Evolutionary conservation across 2,797 vertebrate genomes (phyloP), one percentile per base, ranked within the genome.

Genomic region (Rhinatrema bivittatum): DNA sequence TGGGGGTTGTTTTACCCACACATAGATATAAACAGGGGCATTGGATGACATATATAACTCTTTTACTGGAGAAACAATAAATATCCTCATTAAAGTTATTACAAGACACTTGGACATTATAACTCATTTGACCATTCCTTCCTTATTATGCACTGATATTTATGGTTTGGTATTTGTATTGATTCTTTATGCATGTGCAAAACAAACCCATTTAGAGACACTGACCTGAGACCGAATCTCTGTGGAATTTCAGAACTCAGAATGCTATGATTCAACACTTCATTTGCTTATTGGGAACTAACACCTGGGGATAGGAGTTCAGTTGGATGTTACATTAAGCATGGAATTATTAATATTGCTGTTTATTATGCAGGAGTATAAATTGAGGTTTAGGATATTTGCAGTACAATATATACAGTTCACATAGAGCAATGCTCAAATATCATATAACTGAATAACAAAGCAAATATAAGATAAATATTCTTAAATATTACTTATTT

Each of bases 291-390:
- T 35, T 21, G 32, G 26, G 32, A 31, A 30, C 20, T 52, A 53
- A 36, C 51, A 10, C 39, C 36, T 62, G 20, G 27, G 31, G 10
- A n/a, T 33, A 25, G 51, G 41, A 61, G 59, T 46, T 42, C 17
- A 56, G 25, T 50, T 36, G 56, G 32, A 38, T 53, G 20, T 62
- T 64, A 36, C 44, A 61, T 56, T 43, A 38, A 52, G 40, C n/a
- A 21, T 28, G 4, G 56, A 42, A 22, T 38, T 38, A 12, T 16
- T 29, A 4, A 23, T 41, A 11, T 20, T 27, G 14, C 35, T 21
- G 27, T 19, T 48, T 42, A 26, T 31, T 3, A 2, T 46, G 35
- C 2, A 29, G 14, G 36, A 41, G 35, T 0, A 0, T 5, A 11
- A 29, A 11, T 23, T 30, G n/a, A 16, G 3, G 25, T 35, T 42